phyloP scores from a whole-genome alignment of 2,797 vertebrate species.

The Chromobotia macracanthus region DNA sequence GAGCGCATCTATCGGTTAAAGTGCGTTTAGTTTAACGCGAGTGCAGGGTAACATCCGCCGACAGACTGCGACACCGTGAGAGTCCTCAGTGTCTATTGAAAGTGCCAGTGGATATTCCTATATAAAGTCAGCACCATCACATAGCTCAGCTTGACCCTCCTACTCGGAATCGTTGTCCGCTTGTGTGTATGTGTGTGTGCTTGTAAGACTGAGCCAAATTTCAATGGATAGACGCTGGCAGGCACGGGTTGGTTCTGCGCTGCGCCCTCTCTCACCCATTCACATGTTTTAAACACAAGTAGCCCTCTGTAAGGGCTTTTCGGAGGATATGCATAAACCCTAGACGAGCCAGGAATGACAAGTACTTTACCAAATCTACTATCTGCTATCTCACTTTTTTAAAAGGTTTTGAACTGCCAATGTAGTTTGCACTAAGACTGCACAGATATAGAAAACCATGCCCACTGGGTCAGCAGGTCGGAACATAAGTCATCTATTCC shows the following conservation, averaged over 20 bases:
- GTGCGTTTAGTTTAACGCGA: constrained; percentile 44
- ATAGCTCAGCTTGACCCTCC: constrained; percentile 70
- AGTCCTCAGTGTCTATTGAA: constrained; percentile 43
- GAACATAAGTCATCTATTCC: not conserved
- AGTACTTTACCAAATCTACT: constrained; percentile 54
- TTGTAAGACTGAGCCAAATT: constrained; percentile 56
- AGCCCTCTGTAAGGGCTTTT: constrained; percentile 76
- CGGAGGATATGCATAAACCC: constrained; percentile 63
- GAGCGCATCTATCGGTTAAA: constrained; percentile 54
- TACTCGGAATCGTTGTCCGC: constrained; percentile 65
- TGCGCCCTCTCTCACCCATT: constrained; percentile 69
- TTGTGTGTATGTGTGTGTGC: constrained; percentile 10
- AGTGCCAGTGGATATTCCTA: constrained; percentile 64
- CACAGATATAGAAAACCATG: not conserved
- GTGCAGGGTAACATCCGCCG: constrained; percentile 56
- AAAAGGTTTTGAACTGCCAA: not conserved
- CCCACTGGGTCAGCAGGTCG: not conserved
- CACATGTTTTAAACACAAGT: constrained; percentile 81
- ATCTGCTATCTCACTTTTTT: not conserved
- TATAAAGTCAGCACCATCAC: constrained; percentile 64
- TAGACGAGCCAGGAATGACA: constrained; percentile 71
- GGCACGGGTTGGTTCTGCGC: constrained; percentile 43
- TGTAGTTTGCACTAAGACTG: not conserved
- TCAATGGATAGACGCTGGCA: constrained; percentile 59
- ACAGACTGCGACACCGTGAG: constrained; percentile 66